A percentile compares a stretch with the other conserved stretches of the same genome.
phyloP scores from a whole-genome alignment of 2,113 vertebrate species.

The Andinoacara biseriatus region DNA sequence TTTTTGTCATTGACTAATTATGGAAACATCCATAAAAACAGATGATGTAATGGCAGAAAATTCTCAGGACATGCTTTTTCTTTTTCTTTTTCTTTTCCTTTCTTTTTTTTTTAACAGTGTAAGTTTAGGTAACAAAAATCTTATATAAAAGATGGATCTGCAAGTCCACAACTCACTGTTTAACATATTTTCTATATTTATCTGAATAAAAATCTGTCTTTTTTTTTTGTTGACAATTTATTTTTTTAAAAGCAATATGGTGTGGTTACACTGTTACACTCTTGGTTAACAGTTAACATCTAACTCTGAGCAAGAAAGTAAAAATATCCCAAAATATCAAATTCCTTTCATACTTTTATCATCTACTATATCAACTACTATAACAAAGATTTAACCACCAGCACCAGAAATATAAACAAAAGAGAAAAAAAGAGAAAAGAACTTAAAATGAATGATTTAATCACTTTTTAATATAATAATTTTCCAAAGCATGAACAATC shows the following conservation, averaged over 20 bases:
- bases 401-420: neutral
- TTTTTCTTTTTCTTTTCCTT: neutral
- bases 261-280: neutral
- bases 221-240: too few relatives aligned
- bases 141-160: neutral
- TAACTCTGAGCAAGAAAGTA: slow-evolving; percentile 13
- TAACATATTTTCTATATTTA: neutral
- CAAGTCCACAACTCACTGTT: neutral
- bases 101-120: neutral
- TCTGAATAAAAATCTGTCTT: neutral
- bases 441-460: neutral
- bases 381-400: neutral
- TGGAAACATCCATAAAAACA: too few relatives aligned
- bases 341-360: neutral
- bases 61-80: neutral
- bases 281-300: neutral
- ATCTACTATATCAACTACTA: neutral
- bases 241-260: neutral
- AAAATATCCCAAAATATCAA: neutral
- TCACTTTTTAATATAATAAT: neutral
- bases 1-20: too few relatives aligned
- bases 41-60: too few relatives aligned
- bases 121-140: neutral
- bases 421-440: neutral
- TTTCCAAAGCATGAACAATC: neutral